A percentile compares a stretch with the other conserved stretches of the same genome.
phyloP scores from a whole-genome alignment of 2,888 invertebrate genomes.

The Epirrhoe tristata region DNA sequence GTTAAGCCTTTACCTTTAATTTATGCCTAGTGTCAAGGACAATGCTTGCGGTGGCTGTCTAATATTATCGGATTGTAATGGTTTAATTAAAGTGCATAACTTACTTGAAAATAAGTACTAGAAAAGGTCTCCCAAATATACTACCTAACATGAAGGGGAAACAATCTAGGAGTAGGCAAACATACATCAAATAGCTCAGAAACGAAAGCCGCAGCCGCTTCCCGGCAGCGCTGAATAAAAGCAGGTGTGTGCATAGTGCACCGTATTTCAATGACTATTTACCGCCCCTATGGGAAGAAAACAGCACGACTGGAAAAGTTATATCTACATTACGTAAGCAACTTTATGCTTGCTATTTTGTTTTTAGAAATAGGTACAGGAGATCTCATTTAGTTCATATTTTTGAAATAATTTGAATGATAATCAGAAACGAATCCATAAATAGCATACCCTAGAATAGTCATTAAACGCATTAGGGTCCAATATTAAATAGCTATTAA shows the following conservation, averaged over 20 bases:
- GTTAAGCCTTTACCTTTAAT: neutral
- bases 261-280: constrained; percentile 40
- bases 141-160: constrained; percentile 1
- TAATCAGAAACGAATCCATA: neutral
- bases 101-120: neutral
- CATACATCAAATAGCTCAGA: constrained; percentile 17
- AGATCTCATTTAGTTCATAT: neutral
- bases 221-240: constrained; percentile 36
- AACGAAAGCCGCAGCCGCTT: constrained; percentile 20
- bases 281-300: constrained; percentile 31
- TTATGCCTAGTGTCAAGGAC: no score
- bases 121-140: neutral
- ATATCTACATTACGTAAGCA: constrained; percentile 14
- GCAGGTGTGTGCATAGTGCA: constrained; percentile 36
- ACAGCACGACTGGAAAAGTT: constrained; percentile 25
- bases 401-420: neutral
- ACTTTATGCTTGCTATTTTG: constrained; percentile 12
- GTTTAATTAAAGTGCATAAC: neutral
- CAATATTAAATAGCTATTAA: no score
- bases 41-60: no score
- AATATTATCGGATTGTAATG: no score
- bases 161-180: constrained; percentile 13
- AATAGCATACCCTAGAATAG: neutral
- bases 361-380: neutral
- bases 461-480: no score